phyloP scores from a whole-genome alignment of 2,113 vertebrate genomes.

The Tamias sibiricus region DNA sequence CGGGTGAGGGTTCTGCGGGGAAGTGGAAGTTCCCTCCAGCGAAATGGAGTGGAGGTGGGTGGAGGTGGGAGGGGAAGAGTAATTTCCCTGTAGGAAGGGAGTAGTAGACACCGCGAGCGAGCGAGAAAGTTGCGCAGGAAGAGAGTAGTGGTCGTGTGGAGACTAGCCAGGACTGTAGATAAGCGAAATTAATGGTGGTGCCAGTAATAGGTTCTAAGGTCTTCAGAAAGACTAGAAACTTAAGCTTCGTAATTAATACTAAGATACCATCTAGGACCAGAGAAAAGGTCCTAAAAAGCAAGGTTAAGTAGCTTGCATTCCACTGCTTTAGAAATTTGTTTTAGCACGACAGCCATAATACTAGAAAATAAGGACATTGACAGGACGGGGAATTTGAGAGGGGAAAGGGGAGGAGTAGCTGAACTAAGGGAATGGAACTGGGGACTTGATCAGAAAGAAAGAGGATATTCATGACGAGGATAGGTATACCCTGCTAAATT shows the following conservation, averaged over 20 bases:
- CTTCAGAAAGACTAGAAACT: constrained; percentile 25
- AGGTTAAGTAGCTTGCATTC: constrained; percentile 11
- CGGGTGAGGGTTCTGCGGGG: not conserved
- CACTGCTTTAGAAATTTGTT: constrained; percentile 34
- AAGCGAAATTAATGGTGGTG: not conserved
- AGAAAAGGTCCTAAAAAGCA: not conserved
- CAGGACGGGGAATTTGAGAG: constrained; percentile 44
- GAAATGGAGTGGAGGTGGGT: not conserved
- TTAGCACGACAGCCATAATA: not conserved
- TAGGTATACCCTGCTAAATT: not conserved
- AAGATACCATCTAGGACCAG: not conserved
- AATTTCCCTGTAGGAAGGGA: constrained; percentile 55
- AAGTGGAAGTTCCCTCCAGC: constrained; percentile 47
- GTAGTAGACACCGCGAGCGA: not conserved
- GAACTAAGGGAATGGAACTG: not conserved
- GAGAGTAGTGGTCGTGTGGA: not conserved
- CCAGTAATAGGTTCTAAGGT: not conserved
- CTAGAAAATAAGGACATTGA: constrained; percentile 52
- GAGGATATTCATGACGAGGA: not conserved
- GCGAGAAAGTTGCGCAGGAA: not conserved
- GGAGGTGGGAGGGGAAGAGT: constrained; percentile 17
- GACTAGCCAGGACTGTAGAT: not conserved
- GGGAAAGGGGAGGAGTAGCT: not conserved
- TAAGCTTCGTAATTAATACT: not conserved
- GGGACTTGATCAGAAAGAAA: constrained; percentile 35